Base-by-base conservation (phyloP, 2,888 invertebrate species). In the Drosophila austrosaltans region DNA sequence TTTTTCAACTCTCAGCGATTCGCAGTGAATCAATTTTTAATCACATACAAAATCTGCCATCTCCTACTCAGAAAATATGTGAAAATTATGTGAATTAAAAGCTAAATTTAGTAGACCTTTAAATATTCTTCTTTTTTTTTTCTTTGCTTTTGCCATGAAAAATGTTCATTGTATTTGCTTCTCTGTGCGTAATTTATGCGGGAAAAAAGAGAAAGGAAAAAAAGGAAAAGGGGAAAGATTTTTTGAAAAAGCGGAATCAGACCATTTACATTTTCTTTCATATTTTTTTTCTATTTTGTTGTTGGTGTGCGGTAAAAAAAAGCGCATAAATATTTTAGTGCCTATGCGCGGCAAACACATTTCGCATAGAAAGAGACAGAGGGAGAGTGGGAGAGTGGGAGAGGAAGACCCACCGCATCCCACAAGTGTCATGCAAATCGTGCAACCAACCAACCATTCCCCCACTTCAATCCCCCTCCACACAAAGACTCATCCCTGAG, bases 21-120 rank as follows among this genome's bases (percentile, higher is more conserved):
- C 76, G 76, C 83, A 83, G 86, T 83, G 78, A 81, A 87, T 81
- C 87, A 76, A 79, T 79, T 89, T 85, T 85, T 87, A 87, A 85
- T 85, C 84, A 81, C 76, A 79, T 59, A 76, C 75, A 76, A 86
- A 81, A 75, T 75, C 75, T 63, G 62, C 42, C 22, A n/a, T 39
- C 25, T 58, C 22, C 2, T 8, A 22, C 44, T 3, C 1, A 40
- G 56, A 62, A 64, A 64, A 71, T 65, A 68, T 76, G 65, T 65
- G 67, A 69, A 69, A 74, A 77, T 84, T 76, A 77, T 78, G 75
- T 75, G 79, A 77, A 72, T 86, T 84, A 83, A 80, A 82, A 76
- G 68, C 71, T 86, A 81, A 84, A 88, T 83, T 83, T 83, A 83
- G 75, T 82, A 77, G 83, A 75, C 86, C 86, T 88, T 85, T 76